phyloP scores from a whole-genome alignment of 1,140 invertebrate genomes.

The Drosophila prosaltans region DNA sequence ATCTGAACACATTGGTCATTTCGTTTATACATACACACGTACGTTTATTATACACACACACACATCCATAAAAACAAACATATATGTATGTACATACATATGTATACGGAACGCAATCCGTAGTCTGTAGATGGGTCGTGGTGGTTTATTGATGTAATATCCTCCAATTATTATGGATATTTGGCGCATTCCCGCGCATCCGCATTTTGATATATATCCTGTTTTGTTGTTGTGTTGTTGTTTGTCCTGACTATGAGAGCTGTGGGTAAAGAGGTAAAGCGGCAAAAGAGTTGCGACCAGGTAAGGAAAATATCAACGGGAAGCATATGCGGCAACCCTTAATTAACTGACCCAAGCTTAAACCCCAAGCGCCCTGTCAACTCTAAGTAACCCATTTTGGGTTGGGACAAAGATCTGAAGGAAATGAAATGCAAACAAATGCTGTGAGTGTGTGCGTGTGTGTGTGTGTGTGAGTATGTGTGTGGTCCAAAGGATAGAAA shows the following conservation, averaged over 20 bases:
- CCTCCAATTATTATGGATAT: constrained; percentile 82
- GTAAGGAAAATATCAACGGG: constrained; percentile 17
- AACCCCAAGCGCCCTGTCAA: constrained; percentile 58
- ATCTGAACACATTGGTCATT: constrained; percentile 8
- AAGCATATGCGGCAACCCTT: constrained; percentile 54
- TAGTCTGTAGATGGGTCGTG: constrained; percentile 5
- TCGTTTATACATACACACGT: background rate
- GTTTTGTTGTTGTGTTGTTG: background rate
- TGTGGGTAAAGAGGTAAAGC: background rate
- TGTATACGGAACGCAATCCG: constrained; percentile 20
- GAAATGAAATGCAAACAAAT: constrained; percentile 82
- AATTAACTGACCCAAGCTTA: constrained; percentile 69
- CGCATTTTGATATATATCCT: constrained; percentile 39
- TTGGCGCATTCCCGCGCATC: constrained; percentile 72
- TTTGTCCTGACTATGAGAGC: constrained; percentile 15
- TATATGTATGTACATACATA: background rate
- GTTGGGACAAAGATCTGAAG: constrained; percentile 58
- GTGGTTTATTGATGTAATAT: constrained; percentile 81
- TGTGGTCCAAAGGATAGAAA: constrained; percentile 58
- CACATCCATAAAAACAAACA: background rate
- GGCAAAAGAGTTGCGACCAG: constrained; percentile 26
- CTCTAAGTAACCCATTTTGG: constrained; percentile 33
- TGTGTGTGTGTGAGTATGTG: constrained; percentile 31
- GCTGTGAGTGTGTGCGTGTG: constrained; percentile 30
- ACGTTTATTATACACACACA: background rate